Evolutionary conservation across 2,888 invertebrate species (phyloP).

Genomic region (Pristionchus arcanus): DNA sequence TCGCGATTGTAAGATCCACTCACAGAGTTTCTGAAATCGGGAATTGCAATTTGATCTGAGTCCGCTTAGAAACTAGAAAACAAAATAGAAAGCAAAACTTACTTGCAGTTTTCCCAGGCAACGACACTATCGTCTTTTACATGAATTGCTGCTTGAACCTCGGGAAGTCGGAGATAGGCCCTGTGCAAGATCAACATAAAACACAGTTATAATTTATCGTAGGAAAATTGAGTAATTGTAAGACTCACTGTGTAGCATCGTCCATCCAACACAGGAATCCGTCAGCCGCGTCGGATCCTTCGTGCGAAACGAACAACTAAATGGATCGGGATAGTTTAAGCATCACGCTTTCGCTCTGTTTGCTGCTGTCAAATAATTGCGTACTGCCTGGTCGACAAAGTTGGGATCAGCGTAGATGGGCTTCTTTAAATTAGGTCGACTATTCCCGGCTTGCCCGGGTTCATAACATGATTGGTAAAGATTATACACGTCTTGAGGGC

Average conservation of each 20-base stretch:
- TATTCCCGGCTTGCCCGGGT: slow-evolving; percentile 45
- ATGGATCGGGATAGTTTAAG: neutral
- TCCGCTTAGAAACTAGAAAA: too few relatives aligned
- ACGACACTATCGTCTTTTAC: slow-evolving; percentile 16
- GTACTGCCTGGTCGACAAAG: slow-evolving; percentile 49
- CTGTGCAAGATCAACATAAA: neutral
- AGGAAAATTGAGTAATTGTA: too few relatives aligned
- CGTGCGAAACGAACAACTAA: slow-evolving; percentile 48
- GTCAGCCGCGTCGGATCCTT: slow-evolving; percentile 57
- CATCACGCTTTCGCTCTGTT: neutral
- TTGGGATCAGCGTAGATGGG: slow-evolving; percentile 24
- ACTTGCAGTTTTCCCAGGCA: neutral
- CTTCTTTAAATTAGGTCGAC: slow-evolving; percentile 43
- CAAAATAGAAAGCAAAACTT: neutral
- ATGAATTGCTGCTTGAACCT: slow-evolving; percentile 52
- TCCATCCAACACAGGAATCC: slow-evolving; percentile 62
- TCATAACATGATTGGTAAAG: slow-evolving; percentile 67
- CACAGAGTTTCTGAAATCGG: slow-evolving; percentile 1
- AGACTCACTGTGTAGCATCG: neutral
- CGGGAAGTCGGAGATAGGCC: slow-evolving; percentile 32
- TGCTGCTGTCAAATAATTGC: neutral
- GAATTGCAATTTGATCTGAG: too few relatives aligned
- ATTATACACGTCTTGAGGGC: slow-evolving; percentile 62
- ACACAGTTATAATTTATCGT: neutral
- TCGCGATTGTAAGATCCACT: slow-evolving; percentile 8